These are phyloP conservation scores for Tolmerus cingulatus DNA, from an alignment of 2,888 invertebrate genomes.

Conservation along the genomic window DNA sequence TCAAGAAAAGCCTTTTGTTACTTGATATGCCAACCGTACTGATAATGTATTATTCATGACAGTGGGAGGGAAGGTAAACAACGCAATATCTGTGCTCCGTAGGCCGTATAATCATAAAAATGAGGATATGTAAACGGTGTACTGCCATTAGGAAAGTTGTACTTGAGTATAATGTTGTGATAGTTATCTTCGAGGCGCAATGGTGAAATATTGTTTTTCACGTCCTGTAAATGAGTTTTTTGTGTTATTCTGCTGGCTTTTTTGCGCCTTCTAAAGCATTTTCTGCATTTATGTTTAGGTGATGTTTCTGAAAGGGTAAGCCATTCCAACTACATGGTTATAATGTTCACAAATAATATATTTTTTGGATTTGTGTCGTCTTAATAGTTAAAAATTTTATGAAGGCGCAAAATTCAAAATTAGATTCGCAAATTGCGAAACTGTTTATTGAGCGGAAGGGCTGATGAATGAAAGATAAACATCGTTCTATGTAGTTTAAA, in stretches of 20 bases:
- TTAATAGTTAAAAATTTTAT: background rate
- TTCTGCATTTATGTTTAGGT: background rate
- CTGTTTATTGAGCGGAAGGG: background rate
- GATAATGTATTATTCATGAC: conserved; percentile 34
- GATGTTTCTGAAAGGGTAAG: background rate
- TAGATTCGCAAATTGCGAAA: background rate
- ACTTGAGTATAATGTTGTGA: conserved; percentile 26
- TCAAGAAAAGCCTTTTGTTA: conserved; percentile 15
- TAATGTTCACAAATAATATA: background rate
- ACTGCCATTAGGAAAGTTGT: conserved; percentile 24
- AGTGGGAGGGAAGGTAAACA: conserved; percentile 17
- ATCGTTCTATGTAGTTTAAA: background rate
- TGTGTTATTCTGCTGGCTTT: background rate
- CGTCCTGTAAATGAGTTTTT: conserved; percentile 4
- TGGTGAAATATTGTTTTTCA: background rate
- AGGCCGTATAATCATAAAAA: conserved; percentile 5
- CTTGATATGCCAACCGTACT: conserved; percentile 28
- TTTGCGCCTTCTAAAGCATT: background rate
- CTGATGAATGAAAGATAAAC: background rate
- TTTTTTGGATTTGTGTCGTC: background rate
- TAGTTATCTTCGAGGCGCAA: conserved; percentile 14
- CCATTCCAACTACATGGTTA: background rate
- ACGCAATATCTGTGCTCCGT: background rate
- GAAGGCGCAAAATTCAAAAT: background rate
- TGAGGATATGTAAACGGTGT: conserved; percentile 32